Percentiles rank a stretch among this genome's conserved stretches.
These are phyloP conservation scores for Rhyacichthys aspro DNA, from an alignment of 2,797 vertebrate genomes.

Conservation along the genomic window DNA sequence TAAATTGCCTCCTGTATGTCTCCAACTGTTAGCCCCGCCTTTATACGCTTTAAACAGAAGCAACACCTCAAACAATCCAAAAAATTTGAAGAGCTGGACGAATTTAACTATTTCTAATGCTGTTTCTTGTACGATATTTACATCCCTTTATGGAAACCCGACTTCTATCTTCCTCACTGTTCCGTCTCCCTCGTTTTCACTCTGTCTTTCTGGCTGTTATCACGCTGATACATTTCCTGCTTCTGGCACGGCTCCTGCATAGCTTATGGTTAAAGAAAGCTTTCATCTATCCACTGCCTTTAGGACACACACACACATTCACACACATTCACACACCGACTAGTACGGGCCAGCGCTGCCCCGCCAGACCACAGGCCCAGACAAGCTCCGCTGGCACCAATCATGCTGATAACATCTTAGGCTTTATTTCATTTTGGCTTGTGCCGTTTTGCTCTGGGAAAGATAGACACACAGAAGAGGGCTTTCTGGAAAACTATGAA, in stretches of 20 bases:
- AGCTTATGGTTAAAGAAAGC: slow-evolving; percentile 84
- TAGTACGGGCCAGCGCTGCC: slow-evolving; percentile 74
- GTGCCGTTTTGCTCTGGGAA: slow-evolving; percentile 60
- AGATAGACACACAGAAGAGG: slow-evolving; percentile 61
- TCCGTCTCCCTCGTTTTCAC: slow-evolving; percentile 43
- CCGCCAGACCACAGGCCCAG: slow-evolving; percentile 77
- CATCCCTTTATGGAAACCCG: background rate
- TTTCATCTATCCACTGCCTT: slow-evolving; percentile 83
- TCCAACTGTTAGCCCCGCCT: background rate
- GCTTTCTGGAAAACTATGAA: slow-evolving; percentile 65
- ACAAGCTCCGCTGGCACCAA: slow-evolving; percentile 82
- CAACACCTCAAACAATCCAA: background rate
- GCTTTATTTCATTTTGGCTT: slow-evolving; percentile 80
- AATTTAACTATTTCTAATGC: too few relatives aligned
- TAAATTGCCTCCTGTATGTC: background rate
- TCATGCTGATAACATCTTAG: slow-evolving; percentile 79
- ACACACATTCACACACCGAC: slow-evolving; percentile 45
- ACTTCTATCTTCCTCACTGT: background rate
- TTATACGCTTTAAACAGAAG: background rate
- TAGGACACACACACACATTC: slow-evolving; percentile 76
- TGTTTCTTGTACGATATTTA: background rate
- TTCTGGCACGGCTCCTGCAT: slow-evolving; percentile 82
- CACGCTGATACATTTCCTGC: slow-evolving; percentile 82
- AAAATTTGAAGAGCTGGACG: too few relatives aligned
- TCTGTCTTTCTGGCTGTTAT: slow-evolving; percentile 78